Evolutionary conservation across 2,888 invertebrate species (phyloP).

Genomic region (Caenorhabditis sp.): DNA sequence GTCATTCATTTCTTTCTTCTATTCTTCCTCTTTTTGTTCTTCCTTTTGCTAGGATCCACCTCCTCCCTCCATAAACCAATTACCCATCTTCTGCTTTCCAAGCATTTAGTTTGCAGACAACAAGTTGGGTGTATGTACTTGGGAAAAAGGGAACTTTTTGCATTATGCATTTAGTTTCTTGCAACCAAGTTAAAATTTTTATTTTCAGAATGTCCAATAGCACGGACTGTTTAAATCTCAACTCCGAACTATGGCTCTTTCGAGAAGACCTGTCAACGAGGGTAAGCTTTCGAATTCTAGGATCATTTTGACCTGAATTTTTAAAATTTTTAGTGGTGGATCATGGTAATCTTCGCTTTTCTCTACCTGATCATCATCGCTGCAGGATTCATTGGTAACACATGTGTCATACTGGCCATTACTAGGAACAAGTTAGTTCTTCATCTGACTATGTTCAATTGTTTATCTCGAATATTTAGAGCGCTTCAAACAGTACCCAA

Average conservation of each 20-base stretch:
- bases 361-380: conserved; percentile 78
- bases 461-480: no score
- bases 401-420: conserved; percentile 80
- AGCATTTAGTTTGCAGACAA: conserved; percentile 6
- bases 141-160: conserved; percentile 3
- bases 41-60: not conserved
- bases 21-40: not conserved
- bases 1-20: no score
- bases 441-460: no score
- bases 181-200: no score
- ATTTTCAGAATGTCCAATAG: conserved; percentile 76
- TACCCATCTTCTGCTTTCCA: conserved; percentile 1
- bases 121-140: not conserved
- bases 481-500: conserved; percentile 82
- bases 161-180: no score
- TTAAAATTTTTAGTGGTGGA: conserved; percentile 62
- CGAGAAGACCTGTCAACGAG: conserved; percentile 69
- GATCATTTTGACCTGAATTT: not conserved
- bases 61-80: conserved; percentile 19
- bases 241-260: conserved; percentile 79
- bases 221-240: conserved; percentile 77
- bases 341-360: conserved; percentile 77
- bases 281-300: conserved; percentile 45
- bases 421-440: conserved; percentile 76
- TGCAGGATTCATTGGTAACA: conserved; percentile 79